Conservation (phyloP, 2,113 vertebrate species). For the Lagopus leucura region DNA sequence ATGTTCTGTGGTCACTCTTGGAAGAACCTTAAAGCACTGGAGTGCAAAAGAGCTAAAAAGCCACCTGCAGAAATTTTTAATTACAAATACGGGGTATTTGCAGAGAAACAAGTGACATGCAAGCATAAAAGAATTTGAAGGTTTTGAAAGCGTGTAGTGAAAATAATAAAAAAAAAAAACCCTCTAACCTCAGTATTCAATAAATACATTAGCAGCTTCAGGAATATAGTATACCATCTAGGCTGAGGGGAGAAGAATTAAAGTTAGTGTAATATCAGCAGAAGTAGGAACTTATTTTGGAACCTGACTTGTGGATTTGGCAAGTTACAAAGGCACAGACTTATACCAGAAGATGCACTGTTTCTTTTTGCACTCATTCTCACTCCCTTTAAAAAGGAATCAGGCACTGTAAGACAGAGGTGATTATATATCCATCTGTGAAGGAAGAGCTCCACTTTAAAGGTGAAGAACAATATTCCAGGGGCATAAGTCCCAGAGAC, state of each 20-base stretch:
- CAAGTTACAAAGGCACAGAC: not conserved
- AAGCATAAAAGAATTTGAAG: not conserved
- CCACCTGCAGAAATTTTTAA: not conserved
- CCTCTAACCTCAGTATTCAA: not conserved
- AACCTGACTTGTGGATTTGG: not conserved
- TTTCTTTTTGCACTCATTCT: not conserved
- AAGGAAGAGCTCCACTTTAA: not conserved
- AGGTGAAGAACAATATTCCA: not conserved
- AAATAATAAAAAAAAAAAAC: not conserved
- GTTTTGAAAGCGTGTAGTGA: not conserved
- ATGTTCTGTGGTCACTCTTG: not conserved
- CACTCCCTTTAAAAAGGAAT: not conserved
- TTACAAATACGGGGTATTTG: rapidly evolving
- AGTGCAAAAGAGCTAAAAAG: not conserved
- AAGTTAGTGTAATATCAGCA: not conserved
- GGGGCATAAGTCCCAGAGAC: not conserved
- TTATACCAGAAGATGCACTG: not conserved
- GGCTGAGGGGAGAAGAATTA: constrained; percentile 37
- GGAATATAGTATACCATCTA: not conserved
- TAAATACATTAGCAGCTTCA: not conserved
- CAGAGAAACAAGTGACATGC: not conserved
- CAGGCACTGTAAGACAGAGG: not conserved
- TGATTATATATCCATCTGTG: not conserved
- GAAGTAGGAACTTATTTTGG: not conserved
- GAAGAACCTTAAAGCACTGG: not conserved